Evolutionary conservation across 2,797 vertebrate genomes (phyloP), one percentile per base, ranked within the genome.

Genomic region (Labroides dimidiatus): DNA sequence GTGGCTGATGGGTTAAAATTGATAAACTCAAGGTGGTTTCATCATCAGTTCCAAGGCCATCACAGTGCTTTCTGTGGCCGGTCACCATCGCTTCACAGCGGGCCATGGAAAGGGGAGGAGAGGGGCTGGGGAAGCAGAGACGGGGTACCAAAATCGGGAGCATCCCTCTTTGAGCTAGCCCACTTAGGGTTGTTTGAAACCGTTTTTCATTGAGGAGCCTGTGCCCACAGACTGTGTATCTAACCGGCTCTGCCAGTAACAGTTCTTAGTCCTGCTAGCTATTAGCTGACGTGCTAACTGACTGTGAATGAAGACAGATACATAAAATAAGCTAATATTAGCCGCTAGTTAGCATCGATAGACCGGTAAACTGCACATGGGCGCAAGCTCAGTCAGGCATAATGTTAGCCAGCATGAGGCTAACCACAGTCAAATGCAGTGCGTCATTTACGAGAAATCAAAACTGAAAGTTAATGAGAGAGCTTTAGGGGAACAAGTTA

Each of bases 11-110:
- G 75, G 62, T 69, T 69, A 51, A 75, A 69, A 86, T 71, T 50
- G 66, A 78, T 81, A 67, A 79, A 90, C 81, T 89, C 87, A 93
- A 93, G 91, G 92, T 93, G 92, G 85, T 82, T 92, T 88, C 82
- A 91, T 86, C 84, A 87, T 54, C 70, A 60, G 72, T 87, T 87
- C 87, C 86, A 84, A 94, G 93, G 93, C 93, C 92, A 88, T 83
- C 87, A 71, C 60, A 48, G 33, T 54, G 75, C 62, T 65, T 30
- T 70, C 60, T 80, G 79, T 75, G 64, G 50, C 78, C 72, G 82
- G 76, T 81, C 15, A 66, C 53, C 37, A 50, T 81, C 69, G 80
- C 81, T 68, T 73, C 55, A 61, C 71, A 17, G 39, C 84, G 82
- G 92, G 91, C 92, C 88, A 76, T 58, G 55, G 58, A 78, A 60